These are phyloP conservation scores for Amblyopsis hoosieri DNA, from an alignment of 2,797 vertebrate species.

Conservation along the genomic window DNA sequence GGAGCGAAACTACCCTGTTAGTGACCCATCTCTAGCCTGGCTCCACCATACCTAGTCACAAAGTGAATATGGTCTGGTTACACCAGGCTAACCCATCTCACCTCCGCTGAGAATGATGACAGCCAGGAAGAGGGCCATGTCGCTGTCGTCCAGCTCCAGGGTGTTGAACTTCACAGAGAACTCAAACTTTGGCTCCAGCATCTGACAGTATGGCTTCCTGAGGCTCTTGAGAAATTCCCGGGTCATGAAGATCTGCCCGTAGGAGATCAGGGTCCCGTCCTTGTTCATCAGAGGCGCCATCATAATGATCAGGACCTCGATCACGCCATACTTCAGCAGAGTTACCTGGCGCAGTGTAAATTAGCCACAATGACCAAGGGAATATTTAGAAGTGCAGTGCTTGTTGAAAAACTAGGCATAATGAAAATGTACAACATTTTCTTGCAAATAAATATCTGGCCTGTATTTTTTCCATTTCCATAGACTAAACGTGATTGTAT, in stretches of 20 bases:
- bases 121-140: slow-evolving; percentile 96
- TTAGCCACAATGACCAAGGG: not conserved
- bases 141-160: slow-evolving; percentile 96
- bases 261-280: slow-evolving; percentile 93
- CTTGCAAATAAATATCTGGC: too few species aligned
- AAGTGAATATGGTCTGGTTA: too few species aligned
- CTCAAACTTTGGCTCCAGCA: slow-evolving; percentile 99
- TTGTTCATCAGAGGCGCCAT: slow-evolving; percentile 98
- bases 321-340: slow-evolving; percentile 94
- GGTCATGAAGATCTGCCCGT: slow-evolving; percentile 98
- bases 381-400: not conserved
- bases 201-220: slow-evolving; percentile 93
- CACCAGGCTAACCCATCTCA: slow-evolving; percentile 61
- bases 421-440: too few species aligned
- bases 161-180: slow-evolving; percentile 98
- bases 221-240: slow-evolving; percentile 97
- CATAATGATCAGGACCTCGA: slow-evolving; percentile 96
- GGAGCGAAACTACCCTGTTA: not conserved
- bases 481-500: too few species aligned
- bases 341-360: slow-evolving; percentile 80
- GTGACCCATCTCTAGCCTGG: not conserved
- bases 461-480: too few species aligned
- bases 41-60: too few species aligned
- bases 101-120: slow-evolving; percentile 99
- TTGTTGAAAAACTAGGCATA: too few species aligned